Conservation (phyloP, 37 sponge, comb jelly and placozoan species). For the Spongilla lacustris region DNA sequence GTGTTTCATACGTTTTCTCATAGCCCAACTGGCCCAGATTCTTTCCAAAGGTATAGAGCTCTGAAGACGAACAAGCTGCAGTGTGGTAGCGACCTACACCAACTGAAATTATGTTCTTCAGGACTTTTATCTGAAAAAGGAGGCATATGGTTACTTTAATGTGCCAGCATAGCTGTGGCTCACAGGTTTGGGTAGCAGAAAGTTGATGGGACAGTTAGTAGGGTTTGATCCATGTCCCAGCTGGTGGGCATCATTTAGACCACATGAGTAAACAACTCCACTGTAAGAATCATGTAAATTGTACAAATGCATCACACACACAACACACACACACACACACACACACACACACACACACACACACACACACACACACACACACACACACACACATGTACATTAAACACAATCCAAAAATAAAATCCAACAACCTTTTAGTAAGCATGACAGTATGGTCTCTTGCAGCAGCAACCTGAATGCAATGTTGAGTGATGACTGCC, state of each 20-base stretch:
- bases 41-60: slow-evolving; percentile 85
- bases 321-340: too few species aligned
- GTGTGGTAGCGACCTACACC: slow-evolving; percentile 90
- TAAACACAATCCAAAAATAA: too few species aligned
- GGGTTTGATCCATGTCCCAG: slow-evolving; percentile 71
- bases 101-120: slow-evolving; percentile 49
- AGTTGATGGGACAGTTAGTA: slow-evolving; percentile 43
- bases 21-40: slow-evolving; percentile 90
- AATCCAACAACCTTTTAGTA: slow-evolving; percentile 63
- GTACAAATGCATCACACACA: too few species aligned
- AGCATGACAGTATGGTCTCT: slow-evolving; percentile 78
- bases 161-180: neutral
- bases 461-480: slow-evolving; percentile 63
- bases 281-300: too few species aligned
- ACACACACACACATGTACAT: too few species aligned
- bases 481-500: neutral
- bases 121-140: slow-evolving; percentile 45
- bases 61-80: slow-evolving; percentile 64
- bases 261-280: slow-evolving; percentile 87
- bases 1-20: slow-evolving; percentile 44
- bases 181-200: slow-evolving; percentile 64
- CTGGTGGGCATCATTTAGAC: slow-evolving; percentile 88
- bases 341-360: too few species aligned
- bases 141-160: neutral
- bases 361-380: too few species aligned